phyloP scores from a whole-genome alignment of 2,797 vertebrate species.

The Rhinichthys osculus region DNA sequence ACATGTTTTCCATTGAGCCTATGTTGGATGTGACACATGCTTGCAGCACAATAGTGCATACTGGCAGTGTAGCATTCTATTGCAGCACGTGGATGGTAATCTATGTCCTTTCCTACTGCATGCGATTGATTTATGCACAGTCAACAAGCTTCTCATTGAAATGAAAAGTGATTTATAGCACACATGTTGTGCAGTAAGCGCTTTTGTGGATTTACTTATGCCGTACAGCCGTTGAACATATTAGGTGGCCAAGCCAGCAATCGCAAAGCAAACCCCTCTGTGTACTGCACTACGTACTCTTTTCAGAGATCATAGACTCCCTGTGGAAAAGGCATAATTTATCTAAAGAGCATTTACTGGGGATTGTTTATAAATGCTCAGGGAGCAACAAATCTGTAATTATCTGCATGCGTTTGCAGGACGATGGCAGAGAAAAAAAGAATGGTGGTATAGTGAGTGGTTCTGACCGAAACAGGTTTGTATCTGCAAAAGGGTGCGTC shows the following conservation, averaged over 20 bases:
- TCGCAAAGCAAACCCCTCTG: constrained; percentile 15
- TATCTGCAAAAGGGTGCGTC: constrained; percentile 15
- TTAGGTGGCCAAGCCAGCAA: constrained; percentile 18
- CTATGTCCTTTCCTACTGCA: constrained; percentile 37
- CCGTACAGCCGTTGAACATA: constrained; percentile 19
- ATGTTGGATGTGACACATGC: not conserved
- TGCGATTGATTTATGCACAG: constrained; percentile 47
- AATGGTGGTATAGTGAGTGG: not conserved
- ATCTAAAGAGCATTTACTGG: constrained; percentile 11
- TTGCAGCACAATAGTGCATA: not conserved
- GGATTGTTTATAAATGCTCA: constrained; percentile 11
- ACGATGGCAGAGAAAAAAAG: not conserved
- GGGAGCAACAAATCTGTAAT: constrained; percentile 10
- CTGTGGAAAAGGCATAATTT: constrained; percentile 26
- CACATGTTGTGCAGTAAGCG: constrained; percentile 39
- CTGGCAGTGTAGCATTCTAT: constrained; percentile 4
- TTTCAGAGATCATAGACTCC: constrained; percentile 22
- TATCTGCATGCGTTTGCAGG: not conserved
- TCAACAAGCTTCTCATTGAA: constrained; percentile 48
- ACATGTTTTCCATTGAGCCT: not conserved
- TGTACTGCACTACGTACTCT: not conserved
- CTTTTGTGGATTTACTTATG: constrained; percentile 44
- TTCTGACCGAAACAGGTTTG: not conserved
- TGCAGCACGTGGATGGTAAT: constrained; percentile 13
- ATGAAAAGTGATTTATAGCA: constrained; percentile 52